A percentile compares a stretch with the other conserved stretches of the same genome.
Conservation (phyloP, 2,797 vertebrate species). For the Morus bassanus region DNA sequence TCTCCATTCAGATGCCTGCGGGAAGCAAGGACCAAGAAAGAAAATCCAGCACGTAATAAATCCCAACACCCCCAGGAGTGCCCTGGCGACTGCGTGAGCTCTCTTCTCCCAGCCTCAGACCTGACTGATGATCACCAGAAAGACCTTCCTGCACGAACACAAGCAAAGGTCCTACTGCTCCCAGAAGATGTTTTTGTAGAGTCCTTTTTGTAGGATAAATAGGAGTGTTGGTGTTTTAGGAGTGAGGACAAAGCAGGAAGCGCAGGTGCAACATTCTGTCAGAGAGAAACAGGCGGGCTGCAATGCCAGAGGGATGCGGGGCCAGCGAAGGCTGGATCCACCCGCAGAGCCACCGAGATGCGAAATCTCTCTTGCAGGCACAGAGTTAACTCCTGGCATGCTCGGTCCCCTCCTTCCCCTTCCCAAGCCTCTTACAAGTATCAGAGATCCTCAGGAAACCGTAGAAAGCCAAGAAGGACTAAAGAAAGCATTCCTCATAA, state of each 20-base stretch:
- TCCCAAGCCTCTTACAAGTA: background rate
- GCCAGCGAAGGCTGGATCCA: background rate
- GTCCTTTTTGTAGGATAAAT: background rate
- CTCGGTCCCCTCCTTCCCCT: background rate
- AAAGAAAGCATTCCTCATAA: slow-evolving; percentile 13
- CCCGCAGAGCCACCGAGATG: fast-evolving
- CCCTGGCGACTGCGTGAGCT: background rate
- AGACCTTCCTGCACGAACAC: background rate
- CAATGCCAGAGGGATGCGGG: background rate
- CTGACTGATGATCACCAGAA: background rate
- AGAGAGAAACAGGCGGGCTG: background rate
- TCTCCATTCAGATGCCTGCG: background rate
- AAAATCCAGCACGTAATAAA: background rate
- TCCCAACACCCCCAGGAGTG: background rate
- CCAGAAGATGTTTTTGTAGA: background rate
- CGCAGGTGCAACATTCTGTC: fast-evolving
- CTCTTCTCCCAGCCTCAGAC: background rate
- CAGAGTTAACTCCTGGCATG: background rate
- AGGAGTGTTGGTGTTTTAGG: background rate
- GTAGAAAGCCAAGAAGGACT: background rate
- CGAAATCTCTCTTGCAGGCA: background rate
- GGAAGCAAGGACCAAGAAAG: background rate
- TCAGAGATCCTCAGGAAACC: slow-evolving; percentile 6
- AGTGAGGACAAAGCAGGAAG: background rate
- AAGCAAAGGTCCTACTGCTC: background rate